Percentiles rank a stretch among this genome's conserved stretches.
phyloP scores from a whole-genome alignment of 2,113 vertebrate species.

The Rattus rattus region DNA sequence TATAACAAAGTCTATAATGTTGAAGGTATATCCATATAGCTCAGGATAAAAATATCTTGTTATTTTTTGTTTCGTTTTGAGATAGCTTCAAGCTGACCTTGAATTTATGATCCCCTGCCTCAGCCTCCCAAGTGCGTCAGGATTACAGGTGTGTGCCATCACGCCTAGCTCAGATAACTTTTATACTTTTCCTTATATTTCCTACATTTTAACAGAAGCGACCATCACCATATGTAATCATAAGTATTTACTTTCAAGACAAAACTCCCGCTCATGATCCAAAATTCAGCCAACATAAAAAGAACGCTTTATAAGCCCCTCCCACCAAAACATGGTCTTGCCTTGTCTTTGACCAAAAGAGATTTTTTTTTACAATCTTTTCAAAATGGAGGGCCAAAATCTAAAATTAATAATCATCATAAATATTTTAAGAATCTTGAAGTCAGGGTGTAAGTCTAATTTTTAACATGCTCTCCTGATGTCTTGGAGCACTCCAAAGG shows the following conservation, averaged over 20 bases:
- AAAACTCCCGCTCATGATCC: constrained; percentile 3
- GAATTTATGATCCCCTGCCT: background rate
- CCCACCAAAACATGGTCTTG: background rate
- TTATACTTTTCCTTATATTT: background rate
- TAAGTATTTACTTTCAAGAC: constrained; percentile 26
- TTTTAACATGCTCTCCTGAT: constrained; percentile 48
- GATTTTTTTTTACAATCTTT: constrained; percentile 28
- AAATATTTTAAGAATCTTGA: constrained; percentile 55
- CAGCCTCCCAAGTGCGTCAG: background rate
- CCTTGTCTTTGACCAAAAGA: constrained; percentile 37
- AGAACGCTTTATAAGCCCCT: background rate
- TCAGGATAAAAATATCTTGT: constrained; percentile 43
- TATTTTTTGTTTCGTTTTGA: constrained; percentile 26
- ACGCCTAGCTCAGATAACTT: background rate
- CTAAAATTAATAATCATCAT: constrained; percentile 64
- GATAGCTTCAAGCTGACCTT: background rate
- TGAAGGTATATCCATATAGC: background rate
- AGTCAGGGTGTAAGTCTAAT: constrained; percentile 57
- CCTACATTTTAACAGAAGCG: constrained; percentile 45
- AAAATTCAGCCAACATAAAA: background rate
- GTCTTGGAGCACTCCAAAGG: background rate
- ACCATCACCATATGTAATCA: background rate
- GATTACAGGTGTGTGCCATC: background rate
- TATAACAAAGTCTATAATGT: background rate
- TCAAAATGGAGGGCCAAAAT: constrained; percentile 56